Base-by-base conservation (phyloP, 2,888 invertebrate genomes). In the Trypoxylon attenuatum region DNA sequence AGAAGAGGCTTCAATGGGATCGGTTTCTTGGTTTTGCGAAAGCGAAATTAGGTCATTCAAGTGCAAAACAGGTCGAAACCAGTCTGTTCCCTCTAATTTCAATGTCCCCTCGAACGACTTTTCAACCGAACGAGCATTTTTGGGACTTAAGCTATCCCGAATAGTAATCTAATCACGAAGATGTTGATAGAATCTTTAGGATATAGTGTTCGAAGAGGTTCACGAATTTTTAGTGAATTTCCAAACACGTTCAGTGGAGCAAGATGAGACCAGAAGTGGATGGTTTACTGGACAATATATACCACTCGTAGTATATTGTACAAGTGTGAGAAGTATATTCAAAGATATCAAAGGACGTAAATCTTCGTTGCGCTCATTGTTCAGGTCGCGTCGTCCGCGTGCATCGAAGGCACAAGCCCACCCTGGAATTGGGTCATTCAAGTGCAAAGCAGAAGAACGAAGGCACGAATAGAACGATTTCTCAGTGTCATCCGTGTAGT, bases 341-440 rank as follows among this genome's bases (percentile, higher is more conserved):
- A 10, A 4, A 33, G 5, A 33, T 13, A 46, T 55, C 64, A 38
- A 0, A 13, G 47, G 57, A 45, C 69, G 51, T 75, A 69, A 66
- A 74, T 76, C 73, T 71, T 72, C 54, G 42, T 72, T 50, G 63
- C 41, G 53, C 27, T 63, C 46, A 71, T 73, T 71, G 75, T 71
- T 58, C 23, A 46, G 41, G 6, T 41, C 15, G 19, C n/a, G 43
- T 21, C 29, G 22, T 5, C 5, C 25, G 33, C 33, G 41, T 33
- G 22, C 19, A 13, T 19, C 47, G 64, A 39, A 42, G 23, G 57
- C 41, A 23, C 23, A 39, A 18, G 5, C 21, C 39, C 54, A 43
- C 49, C 55, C 22, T 58, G 63, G 77, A 80, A 80, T 78, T 78
- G 69, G 73, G 63, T 71, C 65, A 79, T 80, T 80, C 78, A 81